Base-by-base conservation (phyloP, 2,113 vertebrate genomes). In the Acanthisitta chloris region DNA sequence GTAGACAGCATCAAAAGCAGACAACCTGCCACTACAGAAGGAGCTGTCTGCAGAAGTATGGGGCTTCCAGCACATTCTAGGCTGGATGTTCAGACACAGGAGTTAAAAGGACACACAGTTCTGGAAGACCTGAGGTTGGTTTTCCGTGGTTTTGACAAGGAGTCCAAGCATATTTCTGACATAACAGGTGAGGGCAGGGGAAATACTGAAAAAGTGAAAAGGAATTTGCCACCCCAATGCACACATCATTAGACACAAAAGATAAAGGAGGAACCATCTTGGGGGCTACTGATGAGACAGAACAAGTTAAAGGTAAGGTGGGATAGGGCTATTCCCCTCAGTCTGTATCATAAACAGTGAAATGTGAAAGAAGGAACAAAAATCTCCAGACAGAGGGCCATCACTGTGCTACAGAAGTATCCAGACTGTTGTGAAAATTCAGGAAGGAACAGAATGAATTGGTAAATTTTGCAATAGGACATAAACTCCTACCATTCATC, bases 401-500 rank as follows among this genome's bases (percentile, higher is more conserved):
- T 61, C 3, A 17, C 14, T 79, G 24, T 81, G 25, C 82, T 91
- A 61, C 36, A 67, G 36, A 94, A 59, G 9, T 43, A 55, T 67
- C 45, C 62, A 82, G 71, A 91, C 36, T 69, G 19, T 65, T 83
- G 23, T 57, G 84, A 89, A 96, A 93, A 95, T 90, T 81, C 64
- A 90, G 36, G 26, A 70, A 88, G 87, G 40, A 78, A 92, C 49
- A 77, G 28, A 33, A 86, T 78, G 77, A 90, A 94, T 95, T 92
- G 61, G 81, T 94, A 88, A 83, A 86, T 86, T 92, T 83, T 94
- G 88, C 86, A 96, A 94, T 59, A 90, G 82, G 43, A 84, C 86
- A 88, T 73, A 93, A 94, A 83, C 42, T 89, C 57, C 58, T 78
- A 64, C 61, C 33, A 88, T 96, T 97, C 88, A 95, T 96, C 96